Evolutionary conservation across 2,113 vertebrate species (phyloP), one percentile per base, ranked within the genome.

Genomic region (Melanotaenia duboulayi): DNA sequence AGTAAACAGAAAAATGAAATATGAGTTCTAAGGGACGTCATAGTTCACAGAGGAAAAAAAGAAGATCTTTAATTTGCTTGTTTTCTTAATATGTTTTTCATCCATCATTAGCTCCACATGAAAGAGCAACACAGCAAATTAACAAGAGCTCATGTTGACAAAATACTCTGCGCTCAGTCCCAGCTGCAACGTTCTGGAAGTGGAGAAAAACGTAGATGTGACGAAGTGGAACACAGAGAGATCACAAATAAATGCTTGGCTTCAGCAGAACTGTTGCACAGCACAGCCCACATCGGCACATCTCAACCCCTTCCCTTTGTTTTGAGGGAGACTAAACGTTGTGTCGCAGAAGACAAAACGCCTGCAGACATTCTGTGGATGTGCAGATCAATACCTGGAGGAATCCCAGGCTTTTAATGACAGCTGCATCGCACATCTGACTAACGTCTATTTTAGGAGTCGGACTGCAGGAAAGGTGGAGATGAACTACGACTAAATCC

Each of bases 161-260:
- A 84, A 87, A 89, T 74, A 83, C 76, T 85, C 79, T 59, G 23
- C 78, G 80, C 86, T 89, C 82, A 74, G 69, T 68, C 80, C 60
- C 90, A 91, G 87, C 90, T 93, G 87, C 84, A 79, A 14, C 51
- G 83, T 82, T 77, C 58, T 83, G 71, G 66, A 76, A 77, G 73
- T 61, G 57, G 71, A 88, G 71, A 78, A 86, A 80, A 85, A 86
- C 74, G 87, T 73, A 72, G 71, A 89, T 68, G 88, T 91, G 93
- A 93, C 93, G 89, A 81, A 82, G 86, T 79, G 85, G 85, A 92
- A 92, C 84, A 9, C 54, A 68, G 77, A 71, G 24, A 81, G 82
- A 85, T 91, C 89, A 89, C 74, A 82, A 62, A 90, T 73, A 90
- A 82, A 89, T 19, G 79, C 86, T 85, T 86, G 69, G 83, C 76